phyloP scores from a whole-genome alignment of 2,888 invertebrate species.

The Sminthurides aquaticus region DNA sequence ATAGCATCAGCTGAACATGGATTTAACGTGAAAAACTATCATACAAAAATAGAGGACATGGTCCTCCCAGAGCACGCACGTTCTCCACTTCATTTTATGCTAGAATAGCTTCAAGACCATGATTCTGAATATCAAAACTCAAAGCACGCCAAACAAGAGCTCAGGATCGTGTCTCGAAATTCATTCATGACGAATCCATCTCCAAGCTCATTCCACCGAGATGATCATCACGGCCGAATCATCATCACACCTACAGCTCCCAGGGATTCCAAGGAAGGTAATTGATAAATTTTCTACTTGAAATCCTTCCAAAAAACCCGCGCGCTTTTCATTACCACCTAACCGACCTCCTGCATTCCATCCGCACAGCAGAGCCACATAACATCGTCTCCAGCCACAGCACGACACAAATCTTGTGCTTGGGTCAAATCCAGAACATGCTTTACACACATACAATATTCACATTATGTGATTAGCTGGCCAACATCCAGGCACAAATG shows the following conservation, averaged over 20 bases:
- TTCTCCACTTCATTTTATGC: not conserved
- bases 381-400: not conserved
- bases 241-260: not conserved
- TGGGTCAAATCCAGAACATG: too few species aligned
- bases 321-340: slow-evolving; percentile 3
- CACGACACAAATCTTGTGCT: too few species aligned
- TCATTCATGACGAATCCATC: not conserved
- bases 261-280: not conserved
- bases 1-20: too few species aligned
- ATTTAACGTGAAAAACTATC: not conserved
- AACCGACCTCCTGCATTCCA: not conserved
- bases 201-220: not conserved
- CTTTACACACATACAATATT: too few species aligned
- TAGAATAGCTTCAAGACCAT: not conserved
- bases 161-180: not conserved
- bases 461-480: too few species aligned
- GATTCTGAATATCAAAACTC: not conserved
- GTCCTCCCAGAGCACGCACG: not conserved
- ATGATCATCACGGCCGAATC: not conserved
- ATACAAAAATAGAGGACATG: not conserved
- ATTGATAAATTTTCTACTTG: slow-evolving; percentile 8
- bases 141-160: not conserved
- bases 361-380: not conserved
- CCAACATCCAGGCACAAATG: slow-evolving; percentile 9
- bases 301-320: not conserved